Evolutionary conservation across 2,797 vertebrate genomes (phyloP).

Genomic region (Cyprinella venusta): DNA sequence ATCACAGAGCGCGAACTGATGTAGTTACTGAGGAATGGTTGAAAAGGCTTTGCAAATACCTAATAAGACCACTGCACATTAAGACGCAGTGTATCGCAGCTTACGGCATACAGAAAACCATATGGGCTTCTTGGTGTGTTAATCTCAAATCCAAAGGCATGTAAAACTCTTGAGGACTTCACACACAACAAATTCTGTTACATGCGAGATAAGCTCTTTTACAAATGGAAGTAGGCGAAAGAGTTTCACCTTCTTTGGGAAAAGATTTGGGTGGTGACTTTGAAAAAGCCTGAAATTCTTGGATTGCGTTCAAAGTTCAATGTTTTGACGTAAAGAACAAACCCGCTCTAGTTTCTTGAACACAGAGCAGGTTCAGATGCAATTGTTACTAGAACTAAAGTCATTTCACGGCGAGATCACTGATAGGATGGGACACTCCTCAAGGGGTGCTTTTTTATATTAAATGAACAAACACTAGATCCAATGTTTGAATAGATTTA

Average conservation of each 20-base stretch:
- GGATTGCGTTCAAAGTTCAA: slow-evolving; percentile 16
- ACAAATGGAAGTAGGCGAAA: slow-evolving; percentile 1
- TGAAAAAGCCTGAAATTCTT: slow-evolving; percentile 1
- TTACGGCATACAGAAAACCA: slow-evolving; percentile 55
- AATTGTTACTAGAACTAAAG: slow-evolving; percentile 33
- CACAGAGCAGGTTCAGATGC: slow-evolving; percentile 4
- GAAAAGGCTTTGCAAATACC: slow-evolving; percentile 44
- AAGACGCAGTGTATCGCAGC: slow-evolving; percentile 50
- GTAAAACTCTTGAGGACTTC: slow-evolving; percentile 63
- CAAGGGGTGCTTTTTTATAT: background rate
- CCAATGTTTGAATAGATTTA: background rate
- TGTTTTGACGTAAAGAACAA: background rate
- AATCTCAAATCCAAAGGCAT: slow-evolving; percentile 62
- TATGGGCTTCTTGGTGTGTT: slow-evolving; percentile 65
- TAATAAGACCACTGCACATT: slow-evolving; percentile 69
- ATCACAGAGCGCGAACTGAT: background rate
- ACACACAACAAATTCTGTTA: slow-evolving; percentile 57
- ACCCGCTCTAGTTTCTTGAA: background rate
- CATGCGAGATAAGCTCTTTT: slow-evolving; percentile 11
- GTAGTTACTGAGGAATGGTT: background rate
- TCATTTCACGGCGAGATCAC: slow-evolving; percentile 9
- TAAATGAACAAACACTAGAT: background rate
- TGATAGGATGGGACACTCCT: background rate
- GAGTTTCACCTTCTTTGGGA: background rate
- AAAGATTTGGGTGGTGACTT: slow-evolving; percentile 24